Conservation (phyloP, 2,113 vertebrate genomes). For the Hippocampus abdominalis region DNA sequence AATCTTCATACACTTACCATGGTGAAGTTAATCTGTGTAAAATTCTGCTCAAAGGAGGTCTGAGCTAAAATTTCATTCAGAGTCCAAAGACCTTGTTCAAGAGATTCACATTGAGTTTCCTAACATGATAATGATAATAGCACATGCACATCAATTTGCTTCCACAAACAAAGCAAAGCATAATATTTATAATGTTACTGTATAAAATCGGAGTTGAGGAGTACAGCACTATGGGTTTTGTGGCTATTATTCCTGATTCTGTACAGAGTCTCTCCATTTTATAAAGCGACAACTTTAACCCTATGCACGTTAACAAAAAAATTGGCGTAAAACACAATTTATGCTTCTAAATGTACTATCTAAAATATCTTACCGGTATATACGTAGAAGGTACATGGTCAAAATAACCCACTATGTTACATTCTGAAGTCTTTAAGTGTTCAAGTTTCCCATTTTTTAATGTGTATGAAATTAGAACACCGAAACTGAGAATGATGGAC, state of each 20-base stretch:
- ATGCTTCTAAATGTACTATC: too few species aligned
- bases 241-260: not conserved
- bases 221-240: not conserved
- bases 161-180: not conserved
- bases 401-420: not conserved
- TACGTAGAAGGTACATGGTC: not conserved
- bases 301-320: not conserved
- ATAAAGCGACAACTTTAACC: not conserved
- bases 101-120: not conserved
- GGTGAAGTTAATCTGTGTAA: not conserved
- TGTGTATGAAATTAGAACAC: too few species aligned
- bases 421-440: not conserved
- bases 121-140: not conserved
- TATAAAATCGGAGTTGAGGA: not conserved
- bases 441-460: too few species aligned
- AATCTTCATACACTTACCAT: not conserved
- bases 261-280: not conserved
- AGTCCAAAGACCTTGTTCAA: not conserved
- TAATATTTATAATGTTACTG: not conserved
- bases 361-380: too few species aligned
- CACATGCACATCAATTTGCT: constrained; percentile 1
- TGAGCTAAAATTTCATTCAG: not conserved
- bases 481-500: not conserved
- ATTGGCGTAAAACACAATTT: not conserved
- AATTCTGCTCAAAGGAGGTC: not conserved